Evolutionary conservation across 2,888 invertebrate genomes (phyloP), one percentile per base, ranked within the genome.

Genomic region (Diarsia dahlii): DNA sequence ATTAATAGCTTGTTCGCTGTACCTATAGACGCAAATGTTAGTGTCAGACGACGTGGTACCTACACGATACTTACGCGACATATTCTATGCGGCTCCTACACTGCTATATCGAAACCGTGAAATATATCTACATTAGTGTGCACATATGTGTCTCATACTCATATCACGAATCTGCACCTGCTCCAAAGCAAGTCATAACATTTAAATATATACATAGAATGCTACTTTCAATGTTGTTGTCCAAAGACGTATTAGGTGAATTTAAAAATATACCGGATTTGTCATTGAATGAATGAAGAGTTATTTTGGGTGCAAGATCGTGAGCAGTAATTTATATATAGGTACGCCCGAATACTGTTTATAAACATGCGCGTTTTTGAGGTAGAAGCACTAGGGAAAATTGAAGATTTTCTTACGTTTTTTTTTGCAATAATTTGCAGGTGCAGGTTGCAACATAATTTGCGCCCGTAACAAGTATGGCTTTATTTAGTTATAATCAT

Each of bases 151-250:
- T 28, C 28, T 28, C 28, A 28, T 28, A 28, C 39, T 15, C 0
- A 3, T 28, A 46, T n/a, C 81, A 75, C 78, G 71, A 69, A 74
- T 20, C 56, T 70, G 84, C 82, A 84, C 72, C 84, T 76, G 82
- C 46, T 72, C 63, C 62, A 71, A 46, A 74, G 15, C 54, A 54
- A 78, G 58, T 78, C 84, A 86, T 62, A 67, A 71, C 18, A 23
- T 71, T 71, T 81, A 81, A 71, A 79, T 84, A 74, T n/a, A n/a
- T n/a, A n/a, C n/a, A n/a, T 77, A 77, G 79, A 77, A 74, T 66
- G 71, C 39, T 64, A 71, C 80, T 82, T 80, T 63, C 65, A 64
- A 68, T 73, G 66, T 63, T 71, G 50, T 52, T 13, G 58, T 63
- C 56, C 9, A 71, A 50, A 74, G 67, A 72, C 73, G 66, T 84